Base-by-base conservation (phyloP, 2,113 vertebrate genomes). In the Erpornis zantholeuca region DNA sequence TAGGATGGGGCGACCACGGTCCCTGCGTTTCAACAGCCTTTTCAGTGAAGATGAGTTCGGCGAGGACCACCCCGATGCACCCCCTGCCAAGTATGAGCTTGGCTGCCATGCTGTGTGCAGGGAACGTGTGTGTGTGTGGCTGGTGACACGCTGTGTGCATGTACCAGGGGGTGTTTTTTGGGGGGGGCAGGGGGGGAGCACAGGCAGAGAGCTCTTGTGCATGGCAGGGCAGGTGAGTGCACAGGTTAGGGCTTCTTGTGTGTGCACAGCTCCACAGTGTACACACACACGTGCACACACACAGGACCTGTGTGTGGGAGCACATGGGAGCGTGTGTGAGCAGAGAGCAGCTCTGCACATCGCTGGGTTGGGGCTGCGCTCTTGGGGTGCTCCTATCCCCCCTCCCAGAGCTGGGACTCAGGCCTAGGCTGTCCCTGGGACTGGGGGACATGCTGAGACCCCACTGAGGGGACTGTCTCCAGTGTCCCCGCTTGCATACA, bases 241-340 rank as follows among this genome's bases (percentile, higher is more conserved):
- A 10, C 16, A n/a, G 70, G 24, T 38, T 14, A 22, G 54, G 36
- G 18, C 24, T 47, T 33, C 20, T 10, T 7, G 7, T 17, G 33
- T 24, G 10, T 15, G 42, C 18, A 2, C 11, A 54, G 53, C 36
- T 42, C 33, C 45, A 35, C 6, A 27, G 56, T 12, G 23, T 15
- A 23, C 10, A 24, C 6, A 7, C 6, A 21, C 6, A 21, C 2
- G 2, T 3, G 36, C 56, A 15, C 29, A 4, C 0, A 0, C 0
- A 0, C 23, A 27, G 15, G 10, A 9, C 25, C 27, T 7, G 7
- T 11, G 42, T 0, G 0, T 18, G 28, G 28, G 21, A 40, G 24
- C 21, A 31, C 3, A 1, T 1, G 19, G 20, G 56, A 45, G 45
- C 0, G 0, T 17, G 24, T 52, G 24, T 5, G 25, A 72, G 23